A percentile compares a stretch with the other conserved stretches of the same genome.
phyloP scores from a whole-genome alignment of 2,888 invertebrate genomes.

The Papilio elwesi region DNA sequence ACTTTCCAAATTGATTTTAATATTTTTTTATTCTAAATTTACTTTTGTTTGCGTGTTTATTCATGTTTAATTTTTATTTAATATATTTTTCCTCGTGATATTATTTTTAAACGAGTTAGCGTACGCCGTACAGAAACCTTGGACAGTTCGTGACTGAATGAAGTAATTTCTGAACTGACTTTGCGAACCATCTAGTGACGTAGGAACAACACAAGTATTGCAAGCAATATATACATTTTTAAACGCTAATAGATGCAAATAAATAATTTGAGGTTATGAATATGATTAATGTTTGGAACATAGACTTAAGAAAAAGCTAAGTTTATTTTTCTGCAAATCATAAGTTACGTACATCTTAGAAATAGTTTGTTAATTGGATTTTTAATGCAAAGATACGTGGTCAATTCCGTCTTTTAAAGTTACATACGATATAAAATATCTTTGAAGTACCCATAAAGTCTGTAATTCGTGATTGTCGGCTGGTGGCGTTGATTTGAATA shows the following conservation, averaged over 20 bases:
- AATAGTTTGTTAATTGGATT: too few species aligned
- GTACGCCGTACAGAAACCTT: not conserved
- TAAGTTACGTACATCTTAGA: too few species aligned
- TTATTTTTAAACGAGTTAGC: slow-evolving; percentile 4
- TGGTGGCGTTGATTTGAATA: too few species aligned
- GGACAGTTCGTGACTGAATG: slow-evolving; percentile 17
- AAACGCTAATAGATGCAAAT: not conserved
- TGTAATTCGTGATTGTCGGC: too few species aligned
- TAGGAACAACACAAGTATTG: not conserved
- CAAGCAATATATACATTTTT: not conserved
- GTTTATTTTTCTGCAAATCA: too few species aligned
- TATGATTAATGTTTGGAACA: not conserved
- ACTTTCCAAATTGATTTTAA: not conserved
- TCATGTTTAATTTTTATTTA: slow-evolving; percentile 16
- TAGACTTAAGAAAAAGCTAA: not conserved
- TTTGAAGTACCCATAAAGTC: too few species aligned
- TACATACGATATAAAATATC: too few species aligned
- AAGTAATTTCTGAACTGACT: not conserved
- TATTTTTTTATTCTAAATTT: slow-evolving; percentile 10
- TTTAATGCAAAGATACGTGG: too few species aligned
- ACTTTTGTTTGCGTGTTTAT: not conserved
- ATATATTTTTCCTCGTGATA: not conserved
- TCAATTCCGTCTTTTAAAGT: too few species aligned
- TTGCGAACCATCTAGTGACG: slow-evolving; percentile 5
- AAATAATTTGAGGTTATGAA: not conserved